Evolutionary conservation across 2,113 vertebrate species (phyloP).

Genomic region (Halichoeres trimaculatus): DNA sequence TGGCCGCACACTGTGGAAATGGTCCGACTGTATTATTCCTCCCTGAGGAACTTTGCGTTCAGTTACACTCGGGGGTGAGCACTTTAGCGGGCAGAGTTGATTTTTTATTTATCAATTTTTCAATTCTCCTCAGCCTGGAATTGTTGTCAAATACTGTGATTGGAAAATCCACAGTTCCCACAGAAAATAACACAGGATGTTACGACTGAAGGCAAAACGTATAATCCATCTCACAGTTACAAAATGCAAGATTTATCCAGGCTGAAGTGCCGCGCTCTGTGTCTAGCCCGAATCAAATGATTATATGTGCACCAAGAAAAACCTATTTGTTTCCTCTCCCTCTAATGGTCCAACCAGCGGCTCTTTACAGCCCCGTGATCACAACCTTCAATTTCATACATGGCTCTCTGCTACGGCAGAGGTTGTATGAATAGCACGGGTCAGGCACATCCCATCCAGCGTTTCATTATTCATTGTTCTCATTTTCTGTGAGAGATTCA

Average conservation of each 20-base stretch:
- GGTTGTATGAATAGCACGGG: constrained; percentile 68
- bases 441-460: constrained; percentile 68
- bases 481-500: constrained; percentile 72
- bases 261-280: constrained; percentile 21
- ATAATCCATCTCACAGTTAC: constrained; percentile 41
- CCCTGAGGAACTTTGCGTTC: constrained; percentile 29
- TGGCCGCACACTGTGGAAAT: constrained; percentile 28
- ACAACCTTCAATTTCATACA: constrained; percentile 76
- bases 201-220: constrained; percentile 39
- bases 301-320: constrained; percentile 62
- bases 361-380: constrained; percentile 70
- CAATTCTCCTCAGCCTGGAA: constrained; percentile 7
- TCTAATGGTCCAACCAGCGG: constrained; percentile 51
- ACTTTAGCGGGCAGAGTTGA: neutral
- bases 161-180: constrained; percentile 41
- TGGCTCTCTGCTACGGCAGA: constrained; percentile 53
- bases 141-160: constrained; percentile 32
- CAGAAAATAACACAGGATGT: neutral
- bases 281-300: constrained; percentile 60
- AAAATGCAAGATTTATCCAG: constrained; percentile 53
- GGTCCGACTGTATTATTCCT: constrained; percentile 27
- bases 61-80: constrained; percentile 2
- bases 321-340: constrained; percentile 62
- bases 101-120: constrained; percentile 35
- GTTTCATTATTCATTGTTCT: constrained; percentile 82